Conservation (phyloP, 2,113 vertebrate genomes). For the Phaethon lepturus region DNA sequence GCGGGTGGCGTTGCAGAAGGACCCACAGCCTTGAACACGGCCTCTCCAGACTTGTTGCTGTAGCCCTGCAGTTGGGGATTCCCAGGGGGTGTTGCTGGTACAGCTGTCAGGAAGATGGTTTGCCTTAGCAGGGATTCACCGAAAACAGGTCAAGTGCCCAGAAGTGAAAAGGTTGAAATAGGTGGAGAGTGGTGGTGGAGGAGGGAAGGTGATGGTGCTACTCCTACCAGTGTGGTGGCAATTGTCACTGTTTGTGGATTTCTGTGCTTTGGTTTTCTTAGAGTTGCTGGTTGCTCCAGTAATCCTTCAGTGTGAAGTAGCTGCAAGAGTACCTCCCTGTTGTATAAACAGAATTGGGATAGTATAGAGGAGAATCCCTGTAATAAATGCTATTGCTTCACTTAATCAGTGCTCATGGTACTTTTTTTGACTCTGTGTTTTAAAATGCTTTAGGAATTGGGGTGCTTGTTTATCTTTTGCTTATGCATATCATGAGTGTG, state of each 20-base stretch:
- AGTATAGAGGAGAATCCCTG: not conserved
- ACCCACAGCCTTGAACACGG: not conserved
- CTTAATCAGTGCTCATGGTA: not conserved
- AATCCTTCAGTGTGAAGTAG: not conserved
- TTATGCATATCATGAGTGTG: accelerated
- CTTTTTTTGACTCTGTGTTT: not conserved
- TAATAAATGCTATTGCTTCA: not conserved
- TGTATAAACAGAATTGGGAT: not conserved
- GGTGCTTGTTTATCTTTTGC: not conserved
- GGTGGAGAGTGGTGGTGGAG: not conserved
- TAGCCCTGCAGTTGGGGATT: not conserved
- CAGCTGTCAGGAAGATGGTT: not conserved
- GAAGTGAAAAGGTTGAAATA: not conserved
- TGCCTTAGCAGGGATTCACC: not conserved
- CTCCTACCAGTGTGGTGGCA: accelerated
- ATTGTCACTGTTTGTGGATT: accelerated
- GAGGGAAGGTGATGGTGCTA: not conserved
- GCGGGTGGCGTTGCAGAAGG: not conserved
- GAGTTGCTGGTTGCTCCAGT: not conserved
- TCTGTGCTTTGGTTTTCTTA: not conserved
- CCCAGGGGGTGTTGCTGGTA: not conserved
- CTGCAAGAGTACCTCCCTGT: not conserved
- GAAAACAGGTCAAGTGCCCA: accelerated
- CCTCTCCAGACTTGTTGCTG: not conserved
- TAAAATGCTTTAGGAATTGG: not conserved